These are phyloP conservation scores for Geotrypetes seraphini DNA, from an alignment of 2,797 vertebrate genomes.

Conservation along the genomic window DNA sequence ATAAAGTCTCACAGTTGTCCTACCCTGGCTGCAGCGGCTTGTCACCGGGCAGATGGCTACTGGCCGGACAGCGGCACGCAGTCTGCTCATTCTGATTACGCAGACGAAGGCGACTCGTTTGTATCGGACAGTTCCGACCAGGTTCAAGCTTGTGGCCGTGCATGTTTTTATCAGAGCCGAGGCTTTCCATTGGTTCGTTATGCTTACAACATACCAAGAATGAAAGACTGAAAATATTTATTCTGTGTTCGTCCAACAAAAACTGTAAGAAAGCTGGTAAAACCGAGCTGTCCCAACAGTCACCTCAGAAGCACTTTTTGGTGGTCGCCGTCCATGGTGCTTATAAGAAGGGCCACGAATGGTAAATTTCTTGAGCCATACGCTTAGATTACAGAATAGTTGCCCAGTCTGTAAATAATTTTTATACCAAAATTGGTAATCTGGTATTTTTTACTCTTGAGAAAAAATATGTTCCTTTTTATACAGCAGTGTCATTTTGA, in stretches of 20 bases:
- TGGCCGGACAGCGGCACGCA: conserved; percentile 83
- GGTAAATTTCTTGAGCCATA: conserved; percentile 47
- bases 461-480: conserved; percentile 27
- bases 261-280: conserved; percentile 8
- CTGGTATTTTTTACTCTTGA: conserved; percentile 25
- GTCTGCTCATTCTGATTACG: conserved; percentile 85
- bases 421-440: conserved; percentile 38
- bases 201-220: conserved; percentile 80
- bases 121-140: conserved; percentile 95
- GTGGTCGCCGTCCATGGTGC: conserved; percentile 42
- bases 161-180: conserved; percentile 90
- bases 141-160: conserved; percentile 87
- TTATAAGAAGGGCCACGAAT: conserved; percentile 65
- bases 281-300: conserved; percentile 26
- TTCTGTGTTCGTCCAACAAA: conserved; percentile 1
- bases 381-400: conserved; percentile 22
- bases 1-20: conserved; percentile 93
- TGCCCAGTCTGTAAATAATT: conserved; percentile 36
- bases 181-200: conserved; percentile 89
- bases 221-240: conserved; percentile 69
- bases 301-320: conserved; percentile 68
- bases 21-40: conserved; percentile 63
- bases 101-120: conserved; percentile 90
- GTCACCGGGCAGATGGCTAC: conserved; percentile 67
- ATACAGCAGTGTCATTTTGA: conserved; percentile 25